Base-by-base conservation (phyloP, 2,888 invertebrate genomes). In the Nowickia ferox region DNA sequence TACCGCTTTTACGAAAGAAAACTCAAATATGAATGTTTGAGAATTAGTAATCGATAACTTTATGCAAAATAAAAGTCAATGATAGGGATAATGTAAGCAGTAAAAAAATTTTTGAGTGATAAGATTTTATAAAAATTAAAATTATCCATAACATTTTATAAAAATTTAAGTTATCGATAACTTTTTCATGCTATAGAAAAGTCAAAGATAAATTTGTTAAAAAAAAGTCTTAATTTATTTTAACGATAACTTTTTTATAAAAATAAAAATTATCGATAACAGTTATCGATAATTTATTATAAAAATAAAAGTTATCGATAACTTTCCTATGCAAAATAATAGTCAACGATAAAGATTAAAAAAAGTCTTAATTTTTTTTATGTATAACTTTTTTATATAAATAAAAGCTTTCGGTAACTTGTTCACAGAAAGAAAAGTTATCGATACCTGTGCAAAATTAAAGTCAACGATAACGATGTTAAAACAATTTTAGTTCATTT, bases 101-200 rank as follows among this genome's bases (percentile, higher is more conserved):
- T 30, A 5, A 30, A 6, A 5, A 30, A 6, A 0, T 30, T 30
- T 6, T 4, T 30, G 0, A 6, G 30, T 30, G 30, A 30, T n/a
- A 42, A 42, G n/a, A 3, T 40, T n/a, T n/a, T n/a, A n/a, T n/a
- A n/a, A n/a, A n/a, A 51, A 51, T 17, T 51, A 15, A 48, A n/a
- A 4, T 48, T 66, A 1, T 61, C 44, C 19, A 44, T 63, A 44
- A 63, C 17, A 10, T 63, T 63, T n/a, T 63, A 9, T 40, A 22
- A 8, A 65, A 46, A 22, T 11, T 1, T 40, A 69, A 55, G 42
- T 57, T 46, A 72, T 59, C 40, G 61, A 61, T 48, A 61, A 42
- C 15, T 22, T 42, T 40, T 55, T 55, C 0, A 30, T 30, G 30
- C 6, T 6, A 55, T 11, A 22, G 13, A 22, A 55, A 10, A 30